Evolutionary conservation across 1,140 invertebrate species (phyloP), one percentile per base, ranked within the genome.

Genomic region (Teleopsis dalmanni): DNA sequence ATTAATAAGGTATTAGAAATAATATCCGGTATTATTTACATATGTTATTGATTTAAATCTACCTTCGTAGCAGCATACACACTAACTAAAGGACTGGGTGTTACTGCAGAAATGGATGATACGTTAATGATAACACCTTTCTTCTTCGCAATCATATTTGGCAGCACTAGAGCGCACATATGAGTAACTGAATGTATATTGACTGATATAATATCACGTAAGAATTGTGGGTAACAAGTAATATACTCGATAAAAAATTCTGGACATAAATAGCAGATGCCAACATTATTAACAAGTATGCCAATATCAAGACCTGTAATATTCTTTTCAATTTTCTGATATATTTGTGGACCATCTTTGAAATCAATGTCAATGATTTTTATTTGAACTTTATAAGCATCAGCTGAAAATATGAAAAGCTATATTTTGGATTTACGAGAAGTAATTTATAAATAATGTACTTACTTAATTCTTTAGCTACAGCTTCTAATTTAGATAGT

Each of bases 201-300:
- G 16, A 81, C 81, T 52, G 81, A 78, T 19, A 91, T 77, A 46
- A 91, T 78, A 40, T 81, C 73, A n/a, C 67, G 57, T 27, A 76
- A 66, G 5, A 77, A 57, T 38, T 73, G 68, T 0, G 80, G 74
- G 53, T 67, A 54, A 57, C 75, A 72, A 43, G 87, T 78, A 7
- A 78, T 75, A 1, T 87, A 64, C 13, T 85, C 78, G 1, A 86
- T 72, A 65, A 92, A 91, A 58, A 87, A 85, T 61, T 91, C 87
- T 0, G 95, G 94, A 70, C 89, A 81, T 0, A 82, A 75, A 70
- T 96, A 96, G 44, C 88, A 91, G 51, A 91, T 82, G 4, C 95
- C 95, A 1, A 96, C 94, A 75, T 98, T 98, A 71, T 99, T 99
- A 5, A 98, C 81, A 9, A 98, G 75, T 14, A 94, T 83, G 1